phyloP scores from a whole-genome alignment of 37 sponge, comb jelly and placozoan genomes.

The Halichondria panicea region DNA sequence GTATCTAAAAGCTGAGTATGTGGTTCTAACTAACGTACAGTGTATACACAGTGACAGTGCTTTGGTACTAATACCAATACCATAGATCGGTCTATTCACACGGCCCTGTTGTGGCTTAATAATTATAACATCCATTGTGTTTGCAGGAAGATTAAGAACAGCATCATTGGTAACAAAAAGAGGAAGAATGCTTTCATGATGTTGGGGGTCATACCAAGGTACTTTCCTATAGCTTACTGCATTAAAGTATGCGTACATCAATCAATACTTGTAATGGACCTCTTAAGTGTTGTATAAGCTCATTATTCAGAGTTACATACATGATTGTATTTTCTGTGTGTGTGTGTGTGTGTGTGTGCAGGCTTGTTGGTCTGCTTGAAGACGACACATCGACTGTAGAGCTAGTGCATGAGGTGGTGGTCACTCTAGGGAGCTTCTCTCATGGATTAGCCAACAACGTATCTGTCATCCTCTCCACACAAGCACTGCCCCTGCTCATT shows the following conservation, averaged over 20 bases:
- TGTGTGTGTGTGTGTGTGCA: background rate
- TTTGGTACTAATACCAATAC: too few species aligned
- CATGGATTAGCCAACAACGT: conserved; percentile 44
- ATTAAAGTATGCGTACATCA: background rate
- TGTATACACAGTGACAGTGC: too few species aligned
- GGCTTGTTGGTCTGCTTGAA: conserved; percentile 36
- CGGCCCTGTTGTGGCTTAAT: too few species aligned
- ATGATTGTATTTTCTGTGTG: too few species aligned
- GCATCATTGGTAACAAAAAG: conserved; percentile 41
- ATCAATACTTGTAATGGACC: too few species aligned
- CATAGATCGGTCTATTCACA: too few species aligned
- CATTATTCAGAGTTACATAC: too few species aligned
- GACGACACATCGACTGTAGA: background rate
- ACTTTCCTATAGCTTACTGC: background rate
- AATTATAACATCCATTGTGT: background rate
- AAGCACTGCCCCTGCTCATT: conserved; percentile 25
- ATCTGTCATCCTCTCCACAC: conserved; percentile 17
- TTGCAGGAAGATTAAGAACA: conserved; percentile 45
- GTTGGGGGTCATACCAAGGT: conserved; percentile 46
- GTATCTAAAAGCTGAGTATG: too few species aligned
- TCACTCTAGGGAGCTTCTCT: conserved; percentile 48
- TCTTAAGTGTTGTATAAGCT: too few species aligned
- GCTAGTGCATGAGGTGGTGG: conserved; percentile 33
- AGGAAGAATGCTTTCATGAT: conserved; percentile 32
- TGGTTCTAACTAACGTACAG: too few species aligned